Evolutionary conservation across 2,888 invertebrate genomes (phyloP).

Genomic region (Abrostola tripartita): DNA sequence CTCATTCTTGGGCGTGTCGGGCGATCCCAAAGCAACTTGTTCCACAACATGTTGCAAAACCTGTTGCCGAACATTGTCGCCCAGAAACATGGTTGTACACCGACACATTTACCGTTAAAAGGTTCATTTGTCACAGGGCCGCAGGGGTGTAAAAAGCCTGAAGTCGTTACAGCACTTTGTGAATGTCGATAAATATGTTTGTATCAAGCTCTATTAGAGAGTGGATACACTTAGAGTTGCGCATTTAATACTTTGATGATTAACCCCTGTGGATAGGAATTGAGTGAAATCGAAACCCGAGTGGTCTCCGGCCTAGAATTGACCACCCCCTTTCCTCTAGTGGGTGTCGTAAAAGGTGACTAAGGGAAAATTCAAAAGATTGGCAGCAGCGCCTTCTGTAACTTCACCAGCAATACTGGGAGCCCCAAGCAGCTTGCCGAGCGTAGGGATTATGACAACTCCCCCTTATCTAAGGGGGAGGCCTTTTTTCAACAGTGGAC

Average conservation of each 20-base stretch:
- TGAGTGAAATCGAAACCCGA: neutral
- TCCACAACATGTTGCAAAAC: neutral
- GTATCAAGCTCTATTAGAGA: conserved; percentile 6
- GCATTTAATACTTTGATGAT: neutral
- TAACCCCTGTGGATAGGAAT: neutral
- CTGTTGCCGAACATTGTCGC: conserved; percentile 11
- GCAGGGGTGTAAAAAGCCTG: conserved; percentile 45
- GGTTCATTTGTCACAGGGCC: conserved; percentile 59
- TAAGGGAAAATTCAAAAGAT: too few relatives aligned
- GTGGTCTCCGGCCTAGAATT: too few relatives aligned
- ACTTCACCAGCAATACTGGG: too few relatives aligned
- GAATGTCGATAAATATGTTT: conserved; percentile 54
- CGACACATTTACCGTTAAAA: conserved; percentile 49
- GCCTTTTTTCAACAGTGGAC: too few relatives aligned
- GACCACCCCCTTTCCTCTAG: too few relatives aligned
- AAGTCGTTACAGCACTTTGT: conserved; percentile 46
- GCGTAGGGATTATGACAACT: too few relatives aligned
- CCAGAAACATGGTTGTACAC: conserved; percentile 12
- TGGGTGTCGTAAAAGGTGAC: too few relatives aligned
- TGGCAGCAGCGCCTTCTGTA: too few relatives aligned
- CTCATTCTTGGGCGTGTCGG: neutral
- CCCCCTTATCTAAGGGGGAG: too few relatives aligned
- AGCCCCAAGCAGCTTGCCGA: too few relatives aligned
- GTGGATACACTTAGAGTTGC: neutral
- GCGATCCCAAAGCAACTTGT: neutral